Percentiles rank a stretch among this genome's conserved stretches.
These are phyloP conservation scores for Papilio elwesi DNA, from an alignment of 2,888 invertebrate species.

Conservation along the genomic window DNA sequence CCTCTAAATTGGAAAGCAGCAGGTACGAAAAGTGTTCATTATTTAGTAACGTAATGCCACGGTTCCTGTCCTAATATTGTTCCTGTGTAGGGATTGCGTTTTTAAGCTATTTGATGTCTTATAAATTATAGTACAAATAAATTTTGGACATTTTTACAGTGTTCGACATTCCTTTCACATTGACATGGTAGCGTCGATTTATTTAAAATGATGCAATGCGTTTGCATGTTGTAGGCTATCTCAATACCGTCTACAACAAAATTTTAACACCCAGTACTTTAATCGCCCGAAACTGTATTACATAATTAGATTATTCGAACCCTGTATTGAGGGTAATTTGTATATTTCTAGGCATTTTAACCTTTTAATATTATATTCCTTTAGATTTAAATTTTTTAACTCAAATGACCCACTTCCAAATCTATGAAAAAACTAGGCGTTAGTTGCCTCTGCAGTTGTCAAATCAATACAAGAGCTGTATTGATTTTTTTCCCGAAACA, in stretches of 20 bases:
- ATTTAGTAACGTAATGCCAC: slow-evolving; percentile 49
- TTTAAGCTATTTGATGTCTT: not conserved
- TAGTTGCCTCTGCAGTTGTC: no score
- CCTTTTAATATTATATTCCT: slow-evolving; percentile 1
- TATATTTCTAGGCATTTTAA: slow-evolving; percentile 57
- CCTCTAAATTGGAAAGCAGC: slow-evolving; percentile 81
- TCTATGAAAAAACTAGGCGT: not conserved
- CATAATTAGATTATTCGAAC: slow-evolving; percentile 36
- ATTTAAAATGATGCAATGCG: slow-evolving; percentile 45
- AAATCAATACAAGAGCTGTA: not conserved
- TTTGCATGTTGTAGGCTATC: slow-evolving; percentile 29
- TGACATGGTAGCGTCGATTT: slow-evolving; percentile 48
- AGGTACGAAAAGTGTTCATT: slow-evolving; percentile 71
- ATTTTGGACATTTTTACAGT: slow-evolving; percentile 44
- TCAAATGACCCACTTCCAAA: not conserved
- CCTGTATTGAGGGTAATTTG: slow-evolving; percentile 65
- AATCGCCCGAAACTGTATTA: slow-evolving; percentile 34
- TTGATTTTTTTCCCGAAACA: not conserved
- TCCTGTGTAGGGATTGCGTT: slow-evolving; percentile 50
- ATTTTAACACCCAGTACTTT: slow-evolving; percentile 29
- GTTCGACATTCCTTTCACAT: slow-evolving; percentile 53
- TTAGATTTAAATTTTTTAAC: not conserved
- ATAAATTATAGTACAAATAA: slow-evolving; percentile 4
- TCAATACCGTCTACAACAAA: slow-evolving; percentile 31
- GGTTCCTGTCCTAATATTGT: slow-evolving; percentile 51